Evolutionary conservation across 2,113 vertebrate genomes (phyloP), one percentile per base, ranked within the genome.

Genomic region (Trichomycterus rosablanca): DNA sequence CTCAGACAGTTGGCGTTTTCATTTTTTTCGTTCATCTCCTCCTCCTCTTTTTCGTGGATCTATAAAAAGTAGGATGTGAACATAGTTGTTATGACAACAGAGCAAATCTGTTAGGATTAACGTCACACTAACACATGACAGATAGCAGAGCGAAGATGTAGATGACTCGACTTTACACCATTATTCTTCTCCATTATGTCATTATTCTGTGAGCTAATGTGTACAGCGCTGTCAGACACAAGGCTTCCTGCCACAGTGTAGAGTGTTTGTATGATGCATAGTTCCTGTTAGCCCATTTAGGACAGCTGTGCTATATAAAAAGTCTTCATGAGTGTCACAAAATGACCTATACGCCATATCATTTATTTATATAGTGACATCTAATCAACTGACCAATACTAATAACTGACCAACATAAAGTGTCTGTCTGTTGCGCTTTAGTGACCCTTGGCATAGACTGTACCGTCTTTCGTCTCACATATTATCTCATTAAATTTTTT

Each of bases 1-100:
- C 76, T 89, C 74, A 92, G 84, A 7, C 89, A 90, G 66, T 85
- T 95, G 30, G 88, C 88, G 3, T 89, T 90, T 67, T 93, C 92
- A 22, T 91, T 92, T 80, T 93, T 94, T 80, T 95, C 93, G 2
- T 91, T 93, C 87, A 92, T 91, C 62, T 94, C 92, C 50, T 92
- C 92, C 58, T 94, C 93, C 54, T 93, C 91, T 74, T 94, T 93
- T 79, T 94, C 92, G 2, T 89, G 91, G 68, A 90, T 90, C 93
- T 95, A 74, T 40, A 68, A 66, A 59, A 42, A 51, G 49, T 45
- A 45, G 23, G 24, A 11, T 49, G 48, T 70, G 12, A 53, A 28
- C 62, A 48, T 24, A 43, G 52, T 65, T 39, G 52, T 48, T 40
- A 68, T 24, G 23, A 32, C 19, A 43, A 46, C 8, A 45, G 12